Evolutionary conservation across 2,888 invertebrate species (phyloP), one percentile per base, ranked within the genome.

Genomic region (Eupeodes latifasciatus): DNA sequence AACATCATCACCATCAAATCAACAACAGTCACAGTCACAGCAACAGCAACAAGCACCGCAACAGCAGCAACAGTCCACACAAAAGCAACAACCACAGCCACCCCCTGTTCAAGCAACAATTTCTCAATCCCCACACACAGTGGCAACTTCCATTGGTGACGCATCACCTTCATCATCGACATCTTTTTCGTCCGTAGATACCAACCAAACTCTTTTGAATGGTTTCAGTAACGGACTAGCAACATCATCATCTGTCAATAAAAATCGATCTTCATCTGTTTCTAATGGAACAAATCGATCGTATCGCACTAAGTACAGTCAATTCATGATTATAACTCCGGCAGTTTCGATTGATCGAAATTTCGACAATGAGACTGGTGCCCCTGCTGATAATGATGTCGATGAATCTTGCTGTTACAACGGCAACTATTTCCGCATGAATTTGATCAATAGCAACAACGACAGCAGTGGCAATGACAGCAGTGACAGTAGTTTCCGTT

Each of bases 251-350:
- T 85, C 88, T 5, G 79, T 77, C 61, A 85, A 81, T 47, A 87
- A 81, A 69, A 87, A 79, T 57, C 80, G 82, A 81, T 87, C 84
- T 78, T 85, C 81, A 77, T 84, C 76, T 85, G 80, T 85, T 74
- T 77, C 80, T 57, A 89, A 90, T 40, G 89, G 90, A 61, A 90
- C 89, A 72, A 91, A 91, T 87, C 92, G 91, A 82, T 90, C 91
- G 55, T 90, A 91, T 90, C 91, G 90, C 89, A 91, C 92, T 69
- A 93, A 93, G 90, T 93, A 92, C 72, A 92, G 92, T 90, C 93
- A 93, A 91, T 93, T 93, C 89, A 92, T 93, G 92, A 93, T 93
- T 84, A 93, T 94, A 76, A 93, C 93, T 71, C 93, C 93, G 80
- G 93, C 93, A 84, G 93, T 94, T 49, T 93, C 93, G 12, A 94